Evolutionary conservation across 2,888 invertebrate species (phyloP).

Genomic region (Anthrax anthrax): DNA sequence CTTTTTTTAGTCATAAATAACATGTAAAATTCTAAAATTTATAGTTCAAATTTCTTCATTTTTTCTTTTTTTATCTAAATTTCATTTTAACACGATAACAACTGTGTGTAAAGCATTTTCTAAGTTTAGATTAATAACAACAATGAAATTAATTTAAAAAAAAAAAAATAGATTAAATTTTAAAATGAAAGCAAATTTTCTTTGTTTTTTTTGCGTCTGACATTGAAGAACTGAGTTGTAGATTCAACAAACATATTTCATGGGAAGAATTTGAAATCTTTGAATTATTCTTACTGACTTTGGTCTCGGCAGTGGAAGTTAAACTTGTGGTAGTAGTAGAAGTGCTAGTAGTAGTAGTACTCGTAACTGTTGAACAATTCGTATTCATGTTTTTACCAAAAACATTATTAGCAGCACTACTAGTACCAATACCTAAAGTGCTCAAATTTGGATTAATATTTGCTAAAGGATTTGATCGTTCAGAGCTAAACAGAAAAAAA

Average conservation of each 20-base stretch:
- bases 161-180: too few species aligned
- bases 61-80: too few species aligned
- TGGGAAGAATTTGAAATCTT: neutral
- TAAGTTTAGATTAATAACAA: too few species aligned
- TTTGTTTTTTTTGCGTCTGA: too few species aligned
- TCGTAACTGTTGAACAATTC: neutral
- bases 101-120: too few species aligned
- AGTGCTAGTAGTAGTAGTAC: neutral
- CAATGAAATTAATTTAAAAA: too few species aligned
- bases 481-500: slow-evolving; percentile 19
- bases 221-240: neutral
- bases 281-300: slow-evolving; percentile 91
- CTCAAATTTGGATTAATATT: slow-evolving; percentile 9
- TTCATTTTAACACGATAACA: too few species aligned
- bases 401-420: slow-evolving; percentile 40
- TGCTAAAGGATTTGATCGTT: slow-evolving; percentile 27
- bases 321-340: slow-evolving; percentile 24
- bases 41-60: too few species aligned
- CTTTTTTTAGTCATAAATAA: too few species aligned
- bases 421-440: slow-evolving; percentile 24
- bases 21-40: too few species aligned
- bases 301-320: slow-evolving; percentile 54
- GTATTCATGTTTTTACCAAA: slow-evolving; percentile 25
- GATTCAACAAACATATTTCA: neutral
- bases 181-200: too few species aligned